Base-by-base conservation (phyloP, 2,113 vertebrate species). In the Vanacampus margaritifer region DNA sequence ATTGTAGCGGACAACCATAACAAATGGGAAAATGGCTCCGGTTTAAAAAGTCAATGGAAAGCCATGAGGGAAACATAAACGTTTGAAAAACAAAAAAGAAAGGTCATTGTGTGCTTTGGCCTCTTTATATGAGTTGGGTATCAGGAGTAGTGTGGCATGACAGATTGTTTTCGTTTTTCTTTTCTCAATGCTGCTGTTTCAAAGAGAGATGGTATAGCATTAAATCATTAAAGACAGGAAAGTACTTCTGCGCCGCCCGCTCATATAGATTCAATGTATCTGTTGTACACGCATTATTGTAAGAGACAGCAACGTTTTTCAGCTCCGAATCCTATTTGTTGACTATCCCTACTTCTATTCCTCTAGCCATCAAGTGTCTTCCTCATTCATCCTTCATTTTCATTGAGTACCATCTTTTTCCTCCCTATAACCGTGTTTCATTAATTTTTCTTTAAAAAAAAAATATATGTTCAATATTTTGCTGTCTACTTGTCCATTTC, bases 1-100 rank as follows among this genome's bases (percentile, higher is more conserved):
- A 87, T 83, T 74, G 74, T 51, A 76, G 75, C 61, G 76, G 83
- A 86, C 84, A 89, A 69, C 78, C 79, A 78, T 78, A 79, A 80
- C 74, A 84, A 89, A 85, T 84, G 69, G 66, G 75, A 73, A 78
- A 87, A 77, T 75, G 62, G 78, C 21, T 37, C 64, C 19, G 61
- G 64, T 86, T 82, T 79, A 68, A 58, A 53, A 73, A 84, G 82
- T 86, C 84, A 81, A 66, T 75, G 71, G 72, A 69, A 84, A 79
- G 62, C 71, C 57, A 73, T 68, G 64, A 73, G 76, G 45, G 67
- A 58, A 75, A 74, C 56, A 65, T 65, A 48, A 70, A 73, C 54
- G 73, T 72, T 41, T 48, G 26, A 61, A 61, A 71, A 51, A 72
- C 59, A 32, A 68, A 64, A 64, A 50, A 64, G 43, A 56, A 41